Evolutionary conservation across 2,888 invertebrate genomes (phyloP), one percentile per base, ranked within the genome.

Genomic region (Harmothoe impar): DNA sequence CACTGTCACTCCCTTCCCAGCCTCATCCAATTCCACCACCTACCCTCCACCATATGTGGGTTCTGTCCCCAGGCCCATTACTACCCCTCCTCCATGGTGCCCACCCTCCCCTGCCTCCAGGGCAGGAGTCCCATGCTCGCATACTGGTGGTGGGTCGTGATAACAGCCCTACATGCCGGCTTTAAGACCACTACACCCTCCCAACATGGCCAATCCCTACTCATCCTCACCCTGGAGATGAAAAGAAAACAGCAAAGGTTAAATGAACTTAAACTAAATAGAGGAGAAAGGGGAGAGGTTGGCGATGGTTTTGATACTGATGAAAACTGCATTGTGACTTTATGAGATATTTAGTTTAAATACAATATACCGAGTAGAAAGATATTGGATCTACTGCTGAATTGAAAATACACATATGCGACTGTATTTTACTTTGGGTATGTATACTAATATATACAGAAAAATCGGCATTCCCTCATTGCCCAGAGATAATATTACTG

Each of bases 191-290:
- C 62, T 20, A 62, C 62, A 62, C 62, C 62, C 62, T n/a, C 7
- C 62, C 62, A 62, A 62, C 62, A 20, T 62, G 20, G 23, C 62
- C 62, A 62, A 62, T 62, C 62, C 62, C 62, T 62, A 62, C 62
- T 62, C 62, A 62, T 62, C 62, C 62, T 20, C n/a, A n/a, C n/a
- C 62, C 1, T 3, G 20, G n/a, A 62, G n/a, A 20, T 62, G n/a
- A 62, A 62, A n/a, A 7, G n/a, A 62, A n/a, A 62, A 62, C 62
- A 62, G 62, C 43, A 43, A 43, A 62, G n/a, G n/a, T 62, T n/a
- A 62, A 62, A 43, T 62, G n/a, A 5, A n/a, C 20, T 5, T 3
- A 62, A n/a, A 20, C 3, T 62, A 5, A 62, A 62, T n/a, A 20
- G 20, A 62, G 20, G 62, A 62, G 62, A 62, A n/a, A 62, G 62